Percentiles rank a stretch among this genome's conserved stretches.
Conservation (phyloP, 2,797 vertebrate genomes). For the Helicolenus hilgendorfi region DNA sequence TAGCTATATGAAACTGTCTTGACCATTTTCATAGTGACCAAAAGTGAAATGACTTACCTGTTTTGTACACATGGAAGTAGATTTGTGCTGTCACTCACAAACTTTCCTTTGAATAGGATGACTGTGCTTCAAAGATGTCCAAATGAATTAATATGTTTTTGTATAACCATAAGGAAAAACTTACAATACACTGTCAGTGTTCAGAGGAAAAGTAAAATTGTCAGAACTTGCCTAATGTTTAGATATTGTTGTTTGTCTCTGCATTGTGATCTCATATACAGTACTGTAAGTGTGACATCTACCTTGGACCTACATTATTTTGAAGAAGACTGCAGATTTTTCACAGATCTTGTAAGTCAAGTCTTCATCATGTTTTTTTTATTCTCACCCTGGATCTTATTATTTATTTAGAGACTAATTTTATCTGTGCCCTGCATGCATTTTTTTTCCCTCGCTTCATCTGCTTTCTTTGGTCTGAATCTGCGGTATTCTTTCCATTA, state of each 20-base stretch:
- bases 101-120: neutral
- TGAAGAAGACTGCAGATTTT: neutral
- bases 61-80: neutral
- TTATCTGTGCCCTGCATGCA: neutral
- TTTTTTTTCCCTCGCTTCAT: neutral
- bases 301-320: neutral
- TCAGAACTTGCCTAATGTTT: neutral
- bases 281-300: neutral
- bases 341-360: neutral
- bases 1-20: neutral
- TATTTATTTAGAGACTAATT: neutral
- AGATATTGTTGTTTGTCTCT: neutral
- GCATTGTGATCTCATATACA: neutral
- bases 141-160: neutral
- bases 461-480: slow-evolving; percentile 16
- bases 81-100: neutral
- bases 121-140: neutral
- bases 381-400: neutral
- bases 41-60: neutral
- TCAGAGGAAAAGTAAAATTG: neutral
- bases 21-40: neutral
- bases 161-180: neutral
- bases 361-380: neutral
- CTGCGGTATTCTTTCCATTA: slow-evolving; percentile 10
- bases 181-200: neutral